Evolutionary conservation across 2,888 invertebrate species (phyloP), one percentile per base, ranked within the genome.

Genomic region (Gastrophysa polygoni): DNA sequence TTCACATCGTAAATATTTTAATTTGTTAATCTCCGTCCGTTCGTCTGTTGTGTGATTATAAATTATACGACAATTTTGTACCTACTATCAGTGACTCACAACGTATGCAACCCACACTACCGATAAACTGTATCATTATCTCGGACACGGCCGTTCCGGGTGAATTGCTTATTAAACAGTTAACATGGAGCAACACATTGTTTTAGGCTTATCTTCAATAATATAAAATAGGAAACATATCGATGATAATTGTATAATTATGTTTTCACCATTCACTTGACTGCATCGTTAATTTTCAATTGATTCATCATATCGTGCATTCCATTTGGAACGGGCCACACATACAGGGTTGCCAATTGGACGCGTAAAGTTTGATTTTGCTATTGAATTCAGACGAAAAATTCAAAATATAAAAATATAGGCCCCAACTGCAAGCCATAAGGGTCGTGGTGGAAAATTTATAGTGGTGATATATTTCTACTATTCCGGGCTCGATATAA

Each of bases 121-220:
- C 7, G 21, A 20, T 46, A 46, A 46, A 46, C 18, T 38, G n/a
- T 46, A 46, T 46, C 18, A 46, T 46, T 46, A 46, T 46, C 18
- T 46, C 21, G 20, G 8, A 21, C 46, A 4, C 20, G 11, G 6
- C 18, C n/a, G 18, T 6, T 5, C 5, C 44, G n/a, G 16, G 16
- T n/a, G 16, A 46, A 46, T 46, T 46, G 46, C 46, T 46, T 46
- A 46, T 46, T 46, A 21, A 18, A 46, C 18, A 46, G 46, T 46
- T 46, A 18, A 21, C 16, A 46, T 6, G 4, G n/a, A n/a, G n/a
- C n/a, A 46, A 46, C 46, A 46, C 38, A 38, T 14, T 38, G 38
- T 46, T 46, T 18, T 2, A 11, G n/a, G 46, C 11, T 17, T 20
- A 46, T 46, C 46, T 18, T 1, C 2, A 38, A n/a, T 2, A 14